Conservation (phyloP, 2,888 invertebrate species). For the Eilema caniola region DNA sequence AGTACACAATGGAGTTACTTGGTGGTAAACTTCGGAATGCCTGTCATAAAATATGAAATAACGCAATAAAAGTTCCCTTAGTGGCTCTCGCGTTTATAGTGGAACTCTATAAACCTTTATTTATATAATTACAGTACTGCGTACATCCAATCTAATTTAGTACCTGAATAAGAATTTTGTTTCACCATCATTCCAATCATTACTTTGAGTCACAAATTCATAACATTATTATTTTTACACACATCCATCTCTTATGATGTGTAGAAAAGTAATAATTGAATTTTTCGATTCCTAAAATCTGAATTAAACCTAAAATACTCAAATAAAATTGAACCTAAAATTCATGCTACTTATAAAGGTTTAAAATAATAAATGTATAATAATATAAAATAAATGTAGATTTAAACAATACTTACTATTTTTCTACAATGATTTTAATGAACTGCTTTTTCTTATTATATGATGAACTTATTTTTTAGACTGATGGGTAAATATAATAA, state of each 20-base stretch:
- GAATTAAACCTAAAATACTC: background rate
- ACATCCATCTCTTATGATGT: no score
- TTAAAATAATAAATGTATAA: background rate
- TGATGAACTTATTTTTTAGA: conserved; percentile 12
- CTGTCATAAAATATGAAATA: conserved; percentile 12
- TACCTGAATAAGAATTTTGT: background rate
- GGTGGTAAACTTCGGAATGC: conserved; percentile 13
- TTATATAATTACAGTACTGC: conserved; percentile 34
- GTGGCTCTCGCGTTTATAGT: conserved; percentile 11
- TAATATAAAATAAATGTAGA: background rate
- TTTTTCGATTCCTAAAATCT: background rate
- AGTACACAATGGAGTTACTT: conserved; percentile 9
- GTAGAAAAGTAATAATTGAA: background rate
- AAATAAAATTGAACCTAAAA: background rate
- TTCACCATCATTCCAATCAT: background rate
- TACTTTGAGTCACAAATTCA: background rate
- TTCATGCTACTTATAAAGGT: background rate
- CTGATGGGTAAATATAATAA: background rate
- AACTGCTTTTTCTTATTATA: background rate
- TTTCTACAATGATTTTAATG: background rate
- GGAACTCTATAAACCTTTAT: conserved; percentile 16
- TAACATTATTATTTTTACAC: no score
- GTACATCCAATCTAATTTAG: conserved; percentile 29
- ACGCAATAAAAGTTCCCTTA: conserved; percentile 24
- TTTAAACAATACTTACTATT: background rate